phyloP scores from a whole-genome alignment of 1,140 invertebrate genomes.

The Papilio polyxenes region DNA sequence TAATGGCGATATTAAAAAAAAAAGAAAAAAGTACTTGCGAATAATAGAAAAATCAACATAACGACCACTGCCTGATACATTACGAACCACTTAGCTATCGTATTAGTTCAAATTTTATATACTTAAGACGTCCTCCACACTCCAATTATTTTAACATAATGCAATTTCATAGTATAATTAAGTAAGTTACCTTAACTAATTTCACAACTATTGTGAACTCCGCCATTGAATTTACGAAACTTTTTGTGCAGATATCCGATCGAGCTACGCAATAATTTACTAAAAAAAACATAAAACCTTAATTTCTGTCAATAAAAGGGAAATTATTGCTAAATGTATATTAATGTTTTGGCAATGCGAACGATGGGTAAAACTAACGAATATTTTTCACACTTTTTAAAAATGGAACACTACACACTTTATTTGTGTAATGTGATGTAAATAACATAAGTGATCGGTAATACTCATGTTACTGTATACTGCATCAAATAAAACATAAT shows the following conservation, averaged over 20 bases:
- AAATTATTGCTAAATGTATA: not conserved
- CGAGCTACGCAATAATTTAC: not conserved
- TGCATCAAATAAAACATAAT: not conserved
- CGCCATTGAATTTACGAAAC: not conserved
- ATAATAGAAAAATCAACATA: not conserved
- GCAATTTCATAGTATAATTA: conserved; percentile 6
- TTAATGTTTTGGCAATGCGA: not conserved
- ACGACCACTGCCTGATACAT: not conserved
- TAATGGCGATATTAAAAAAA: not conserved
- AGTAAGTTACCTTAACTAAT: not conserved
- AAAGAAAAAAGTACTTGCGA: not conserved
- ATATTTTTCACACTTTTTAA: not conserved
- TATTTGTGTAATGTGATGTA: not conserved
- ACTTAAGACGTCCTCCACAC: not conserved
- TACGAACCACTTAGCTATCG: not conserved
- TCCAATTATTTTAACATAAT: conserved; percentile 17
- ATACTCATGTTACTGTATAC: not conserved
- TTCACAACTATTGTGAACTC: not conserved
- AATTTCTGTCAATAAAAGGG: not conserved
- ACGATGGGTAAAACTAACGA: no score
- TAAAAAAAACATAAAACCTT: not conserved
- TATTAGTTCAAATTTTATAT: conserved; percentile 4
- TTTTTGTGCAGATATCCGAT: not conserved
- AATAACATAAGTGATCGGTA: not conserved
- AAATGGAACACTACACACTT: not conserved